Percentiles rank a stretch among this genome's conserved stretches.
Conservation (phyloP, 2,797 vertebrate genomes). For the Discoglossus pictus region DNA sequence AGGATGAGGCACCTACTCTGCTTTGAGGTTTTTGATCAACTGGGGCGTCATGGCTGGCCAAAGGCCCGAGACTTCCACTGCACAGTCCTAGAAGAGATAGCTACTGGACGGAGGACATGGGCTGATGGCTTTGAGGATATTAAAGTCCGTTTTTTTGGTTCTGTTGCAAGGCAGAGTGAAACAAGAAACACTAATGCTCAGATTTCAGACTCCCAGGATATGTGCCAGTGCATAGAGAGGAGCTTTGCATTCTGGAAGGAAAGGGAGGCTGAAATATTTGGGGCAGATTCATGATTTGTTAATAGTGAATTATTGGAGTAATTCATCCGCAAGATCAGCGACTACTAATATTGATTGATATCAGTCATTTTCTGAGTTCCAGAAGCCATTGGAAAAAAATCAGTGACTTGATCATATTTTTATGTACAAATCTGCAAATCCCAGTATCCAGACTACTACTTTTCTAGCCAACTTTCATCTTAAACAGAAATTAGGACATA, state of each 20-base stretch:
- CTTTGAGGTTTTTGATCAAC: slow-evolving; percentile 94
- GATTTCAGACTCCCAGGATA: slow-evolving; percentile 81
- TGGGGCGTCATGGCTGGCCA: slow-evolving; percentile 88
- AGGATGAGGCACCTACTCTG: slow-evolving; percentile 91
- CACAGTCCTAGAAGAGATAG: slow-evolving; percentile 86
- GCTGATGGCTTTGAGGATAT: slow-evolving; percentile 90
- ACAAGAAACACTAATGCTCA: slow-evolving; percentile 49
- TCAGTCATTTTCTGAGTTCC: too few species aligned
- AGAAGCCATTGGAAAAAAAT: too few species aligned
- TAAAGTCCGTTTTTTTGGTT: slow-evolving; percentile 84
- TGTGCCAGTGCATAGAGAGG: slow-evolving; percentile 90
- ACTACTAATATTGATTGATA: too few species aligned
- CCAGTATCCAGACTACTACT: too few species aligned
- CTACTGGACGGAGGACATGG: slow-evolving; percentile 85
- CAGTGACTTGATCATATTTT: too few species aligned
- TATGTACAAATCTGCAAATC: too few species aligned
- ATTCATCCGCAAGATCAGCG: background rate
- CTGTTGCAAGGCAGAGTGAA: slow-evolving; percentile 49
- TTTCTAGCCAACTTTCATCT: too few species aligned
- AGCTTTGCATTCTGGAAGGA: slow-evolving; percentile 99
- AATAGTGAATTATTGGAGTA: background rate
- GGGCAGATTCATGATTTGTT: slow-evolving; percentile 72
- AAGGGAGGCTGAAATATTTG: slow-evolving; percentile 94
- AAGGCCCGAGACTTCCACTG: slow-evolving; percentile 86
- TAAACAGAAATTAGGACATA: too few species aligned